phyloP scores from a whole-genome alignment of 2,888 invertebrate species.

The Eretmocerus hayati region DNA sequence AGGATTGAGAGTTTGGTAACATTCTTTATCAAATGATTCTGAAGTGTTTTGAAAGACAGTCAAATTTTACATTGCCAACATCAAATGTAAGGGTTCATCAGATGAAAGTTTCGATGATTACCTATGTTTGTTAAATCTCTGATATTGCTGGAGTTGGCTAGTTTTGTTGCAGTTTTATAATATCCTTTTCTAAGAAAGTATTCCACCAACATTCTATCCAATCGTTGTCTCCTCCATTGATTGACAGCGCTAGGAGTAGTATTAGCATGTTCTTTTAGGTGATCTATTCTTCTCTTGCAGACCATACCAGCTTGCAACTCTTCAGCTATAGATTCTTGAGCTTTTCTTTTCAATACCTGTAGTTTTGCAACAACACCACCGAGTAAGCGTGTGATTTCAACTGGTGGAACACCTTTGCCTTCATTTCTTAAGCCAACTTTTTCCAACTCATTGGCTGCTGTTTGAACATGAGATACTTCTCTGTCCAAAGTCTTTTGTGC shows the following conservation, averaged over 20 bases:
- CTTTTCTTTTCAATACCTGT: conserved; percentile 85
- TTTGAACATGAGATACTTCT: conserved; percentile 83
- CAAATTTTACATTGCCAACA: not conserved
- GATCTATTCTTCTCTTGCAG: conserved; percentile 87
- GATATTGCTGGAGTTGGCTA: conserved; percentile 74
- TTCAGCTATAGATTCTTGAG: conserved; percentile 87
- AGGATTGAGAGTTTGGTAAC: not conserved
- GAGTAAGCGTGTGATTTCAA: conserved; percentile 72
- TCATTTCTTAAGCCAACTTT: conserved; percentile 57
- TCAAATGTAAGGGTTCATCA: too few relatives aligned
- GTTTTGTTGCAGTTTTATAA: conserved; percentile 84
- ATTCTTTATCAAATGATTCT: not conserved
- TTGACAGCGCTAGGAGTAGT: conserved; percentile 53
- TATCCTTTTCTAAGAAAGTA: conserved; percentile 92
- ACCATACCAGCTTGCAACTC: conserved; percentile 85
- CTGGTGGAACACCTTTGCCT: conserved; percentile 49
- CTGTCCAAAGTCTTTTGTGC: conserved; percentile 92
- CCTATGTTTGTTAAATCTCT: conserved; percentile 88
- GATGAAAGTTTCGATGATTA: conserved; percentile 39
- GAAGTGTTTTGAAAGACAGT: not conserved
- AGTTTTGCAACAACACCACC: conserved; percentile 87
- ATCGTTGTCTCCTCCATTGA: conserved; percentile 77
- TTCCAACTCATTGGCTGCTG: conserved; percentile 73
- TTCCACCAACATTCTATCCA: conserved; percentile 95
- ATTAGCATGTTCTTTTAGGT: conserved; percentile 71